Percentiles rank a stretch among this genome's conserved stretches.
These are phyloP conservation scores for Temnothorax ravouxi DNA, from an alignment of 2,888 invertebrate species.

Conservation along the genomic window DNA sequence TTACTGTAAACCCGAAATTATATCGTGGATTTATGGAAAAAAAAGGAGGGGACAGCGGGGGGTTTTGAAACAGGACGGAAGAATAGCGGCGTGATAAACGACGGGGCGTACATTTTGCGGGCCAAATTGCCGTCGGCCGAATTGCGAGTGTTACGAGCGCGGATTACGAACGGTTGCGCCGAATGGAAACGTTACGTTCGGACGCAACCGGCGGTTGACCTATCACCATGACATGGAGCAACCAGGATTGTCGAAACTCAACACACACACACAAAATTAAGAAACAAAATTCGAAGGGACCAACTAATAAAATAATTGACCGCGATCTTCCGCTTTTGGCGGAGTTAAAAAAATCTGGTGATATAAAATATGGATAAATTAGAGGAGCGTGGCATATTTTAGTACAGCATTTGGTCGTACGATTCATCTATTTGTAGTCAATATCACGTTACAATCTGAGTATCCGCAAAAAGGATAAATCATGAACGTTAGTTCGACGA, in stretches of 20 bases:
- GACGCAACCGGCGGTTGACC: background rate
- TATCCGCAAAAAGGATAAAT: slow-evolving; percentile 30
- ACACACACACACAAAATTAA: background rate
- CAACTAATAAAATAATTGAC: background rate
- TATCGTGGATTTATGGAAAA: slow-evolving; percentile 39
- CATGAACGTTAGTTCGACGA: slow-evolving; percentile 2
- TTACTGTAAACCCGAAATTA: slow-evolving; percentile 40
- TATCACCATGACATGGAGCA: slow-evolving; percentile 18
- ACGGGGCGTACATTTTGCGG: slow-evolving; percentile 42
- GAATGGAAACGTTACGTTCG: slow-evolving; percentile 53
- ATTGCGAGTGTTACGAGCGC: slow-evolving; percentile 64
- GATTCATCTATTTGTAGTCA: slow-evolving; percentile 34
- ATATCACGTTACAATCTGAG: slow-evolving; percentile 34
- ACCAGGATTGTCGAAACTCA: slow-evolving; percentile 40
- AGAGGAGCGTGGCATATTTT: background rate
- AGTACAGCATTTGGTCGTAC: slow-evolving; percentile 4
- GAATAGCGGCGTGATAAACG: slow-evolving; percentile 38
- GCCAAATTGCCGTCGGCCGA: slow-evolving; percentile 47
- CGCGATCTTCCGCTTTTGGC: background rate
- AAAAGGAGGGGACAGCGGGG: background rate
- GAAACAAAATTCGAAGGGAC: background rate
- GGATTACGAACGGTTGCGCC: slow-evolving; percentile 54
- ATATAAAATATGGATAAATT: slow-evolving; percentile 8
- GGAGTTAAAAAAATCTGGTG: background rate
- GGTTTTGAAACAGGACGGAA: slow-evolving; percentile 3